Conservation (phyloP, 2,888 invertebrate species). For the Gymnosoma rotundatum region DNA sequence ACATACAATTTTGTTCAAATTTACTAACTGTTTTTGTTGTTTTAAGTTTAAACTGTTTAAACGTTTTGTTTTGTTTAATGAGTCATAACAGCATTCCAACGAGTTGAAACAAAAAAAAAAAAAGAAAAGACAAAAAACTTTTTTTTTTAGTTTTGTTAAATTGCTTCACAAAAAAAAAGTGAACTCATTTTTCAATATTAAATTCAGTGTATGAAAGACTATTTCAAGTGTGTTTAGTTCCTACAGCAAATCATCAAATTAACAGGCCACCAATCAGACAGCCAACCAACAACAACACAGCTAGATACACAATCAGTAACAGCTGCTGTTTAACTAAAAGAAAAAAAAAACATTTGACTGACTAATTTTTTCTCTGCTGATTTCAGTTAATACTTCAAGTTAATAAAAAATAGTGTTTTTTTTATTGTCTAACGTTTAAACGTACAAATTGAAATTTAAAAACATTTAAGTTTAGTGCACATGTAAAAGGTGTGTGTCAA, state of each 20-base stretch:
- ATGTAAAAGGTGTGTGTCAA: too few species aligned
- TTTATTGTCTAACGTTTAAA: neutral
- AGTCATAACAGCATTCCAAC: slow-evolving; percentile 38
- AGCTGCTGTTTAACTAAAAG: slow-evolving; percentile 22
- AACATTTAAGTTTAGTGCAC: too few species aligned
- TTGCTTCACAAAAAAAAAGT: slow-evolving; percentile 12
- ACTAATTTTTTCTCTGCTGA: slow-evolving; percentile 18
- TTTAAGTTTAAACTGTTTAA: slow-evolving; percentile 10
- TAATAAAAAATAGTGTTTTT: neutral
- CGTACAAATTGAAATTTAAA: too few species aligned
- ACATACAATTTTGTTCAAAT: slow-evolving; percentile 25
- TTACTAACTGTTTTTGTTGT: slow-evolving; percentile 23
- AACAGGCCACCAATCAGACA: slow-evolving; percentile 20
- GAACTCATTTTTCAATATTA: slow-evolving; percentile 29
- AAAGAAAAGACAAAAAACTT: neutral
- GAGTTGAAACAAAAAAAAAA: slow-evolving; percentile 16
- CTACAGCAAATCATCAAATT: slow-evolving; percentile 32
- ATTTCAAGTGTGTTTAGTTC: slow-evolving; percentile 40
- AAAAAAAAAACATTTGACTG: neutral
- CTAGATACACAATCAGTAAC: neutral
- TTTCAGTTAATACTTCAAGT: neutral
- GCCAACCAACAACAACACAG: slow-evolving; percentile 17
- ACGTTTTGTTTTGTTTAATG: slow-evolving; percentile 26
- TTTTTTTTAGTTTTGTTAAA: slow-evolving; percentile 17
- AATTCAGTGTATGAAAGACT: slow-evolving; percentile 3